A percentile compares a stretch with the other conserved stretches of the same genome.
Evolutionary conservation across 2,113 vertebrate genomes (phyloP).

Genomic region (Trematocara zebra): DNA sequence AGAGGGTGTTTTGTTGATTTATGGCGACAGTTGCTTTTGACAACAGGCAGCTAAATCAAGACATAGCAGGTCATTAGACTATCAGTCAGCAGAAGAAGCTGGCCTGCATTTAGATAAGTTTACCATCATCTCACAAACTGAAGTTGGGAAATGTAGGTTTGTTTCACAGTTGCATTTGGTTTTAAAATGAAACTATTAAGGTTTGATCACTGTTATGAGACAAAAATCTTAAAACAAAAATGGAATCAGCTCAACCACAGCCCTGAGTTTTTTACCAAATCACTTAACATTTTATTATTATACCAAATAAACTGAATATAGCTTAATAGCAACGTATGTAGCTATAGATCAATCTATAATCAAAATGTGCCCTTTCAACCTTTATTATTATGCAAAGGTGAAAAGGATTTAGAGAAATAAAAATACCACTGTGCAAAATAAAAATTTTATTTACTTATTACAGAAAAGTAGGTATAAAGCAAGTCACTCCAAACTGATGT

Average conservation of each 20-base stretch:
- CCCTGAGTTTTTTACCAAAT: neutral
- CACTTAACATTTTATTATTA: neutral
- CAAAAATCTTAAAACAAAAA: neutral
- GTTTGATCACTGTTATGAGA: neutral
- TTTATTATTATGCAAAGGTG: neutral
- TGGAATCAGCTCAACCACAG: neutral
- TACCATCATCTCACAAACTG: neutral
- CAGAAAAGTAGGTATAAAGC: neutral
- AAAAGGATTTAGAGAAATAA: neutral
- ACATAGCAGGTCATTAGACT: conserved; percentile 43
- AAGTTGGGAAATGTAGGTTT: neutral
- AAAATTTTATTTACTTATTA: neutral
- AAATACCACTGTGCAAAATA: neutral
- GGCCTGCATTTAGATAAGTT: neutral
- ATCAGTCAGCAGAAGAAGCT: conserved; percentile 18
- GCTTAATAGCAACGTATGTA: neutral
- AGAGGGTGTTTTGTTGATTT: conserved; percentile 71
- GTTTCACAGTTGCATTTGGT: neutral
- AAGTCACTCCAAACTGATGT: neutral
- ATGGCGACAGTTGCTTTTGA: conserved; percentile 81
- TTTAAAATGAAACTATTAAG: neutral
- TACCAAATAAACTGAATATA: neutral
- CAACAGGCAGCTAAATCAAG: conserved; percentile 82
- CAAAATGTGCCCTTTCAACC: neutral
- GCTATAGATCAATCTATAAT: neutral